Conservation (phyloP, 2,888 invertebrate genomes). For the Drosophila borealis region DNA sequence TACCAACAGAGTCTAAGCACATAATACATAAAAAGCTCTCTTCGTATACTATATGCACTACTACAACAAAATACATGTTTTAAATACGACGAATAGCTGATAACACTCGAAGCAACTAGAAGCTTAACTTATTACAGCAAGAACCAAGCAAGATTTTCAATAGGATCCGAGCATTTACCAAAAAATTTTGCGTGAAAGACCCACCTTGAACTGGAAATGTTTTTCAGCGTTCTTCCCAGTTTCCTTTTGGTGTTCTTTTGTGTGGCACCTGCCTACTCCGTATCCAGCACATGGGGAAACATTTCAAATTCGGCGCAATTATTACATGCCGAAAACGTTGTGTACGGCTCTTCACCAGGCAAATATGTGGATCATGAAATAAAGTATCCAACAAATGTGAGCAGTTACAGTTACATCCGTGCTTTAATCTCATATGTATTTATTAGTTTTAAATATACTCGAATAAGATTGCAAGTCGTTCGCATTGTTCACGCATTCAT, state of each 20-base stretch:
- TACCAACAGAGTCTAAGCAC: slow-evolving; percentile 23
- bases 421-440: not conserved
- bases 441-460: slow-evolving; percentile 4
- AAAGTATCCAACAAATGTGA: slow-evolving; percentile 82
- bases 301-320: slow-evolving; percentile 82
- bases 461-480: not conserved
- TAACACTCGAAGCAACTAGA: slow-evolving; percentile 31
- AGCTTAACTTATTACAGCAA: slow-evolving; percentile 5
- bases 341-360: slow-evolving; percentile 76
- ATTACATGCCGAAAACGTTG: slow-evolving; percentile 79
- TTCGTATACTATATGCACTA: slow-evolving; percentile 21
- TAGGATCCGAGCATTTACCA: slow-evolving; percentile 15
- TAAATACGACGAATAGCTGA: slow-evolving; percentile 43
- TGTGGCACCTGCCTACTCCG: slow-evolving; percentile 69
- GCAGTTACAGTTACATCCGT: slow-evolving; percentile 5
- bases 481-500: not conserved
- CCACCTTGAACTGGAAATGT: slow-evolving; percentile 26
- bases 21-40: slow-evolving; percentile 25
- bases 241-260: slow-evolving; percentile 52
- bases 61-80: slow-evolving; percentile 26
- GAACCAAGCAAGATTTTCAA: slow-evolving; percentile 7
- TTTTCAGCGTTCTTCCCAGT: slow-evolving; percentile 26
- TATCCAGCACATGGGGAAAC: slow-evolving; percentile 83
- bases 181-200: not conserved
- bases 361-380: slow-evolving; percentile 82